Evolutionary conservation across 2,797 vertebrate genomes (phyloP).

Genomic region (Craterocephalus amniculus): DNA sequence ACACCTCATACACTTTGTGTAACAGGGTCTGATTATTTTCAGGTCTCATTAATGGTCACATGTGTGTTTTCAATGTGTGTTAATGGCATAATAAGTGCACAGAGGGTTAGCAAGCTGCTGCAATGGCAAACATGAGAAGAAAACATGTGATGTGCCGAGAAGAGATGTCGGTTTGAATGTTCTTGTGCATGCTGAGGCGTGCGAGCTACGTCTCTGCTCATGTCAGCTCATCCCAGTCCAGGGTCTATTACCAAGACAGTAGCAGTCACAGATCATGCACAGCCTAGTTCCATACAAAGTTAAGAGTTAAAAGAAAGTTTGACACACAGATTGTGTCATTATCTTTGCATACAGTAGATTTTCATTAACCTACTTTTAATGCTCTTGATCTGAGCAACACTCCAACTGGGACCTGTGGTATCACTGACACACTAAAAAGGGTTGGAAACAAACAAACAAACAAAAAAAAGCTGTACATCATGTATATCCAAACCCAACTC

Average conservation of each 20-base stretch:
- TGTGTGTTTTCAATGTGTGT: neutral
- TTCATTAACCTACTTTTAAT: neutral
- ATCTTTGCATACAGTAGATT: neutral
- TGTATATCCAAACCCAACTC: neutral
- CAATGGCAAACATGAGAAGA: constrained; percentile 4
- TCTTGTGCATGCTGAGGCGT: constrained; percentile 31
- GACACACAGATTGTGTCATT: neutral
- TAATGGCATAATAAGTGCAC: neutral
- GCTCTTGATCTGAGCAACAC: neutral
- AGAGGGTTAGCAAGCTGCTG: constrained; percentile 2
- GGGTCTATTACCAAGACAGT: constrained; percentile 21
- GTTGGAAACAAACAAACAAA: neutral
- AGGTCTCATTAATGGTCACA: neutral
- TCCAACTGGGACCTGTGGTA: neutral
- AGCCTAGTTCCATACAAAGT: constrained; percentile 5
- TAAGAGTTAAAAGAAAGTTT: constrained; percentile 3
- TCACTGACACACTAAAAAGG: neutral
- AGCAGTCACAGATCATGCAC: constrained; percentile 12
- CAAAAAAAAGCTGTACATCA: neutral
- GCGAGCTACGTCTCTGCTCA: constrained; percentile 36
- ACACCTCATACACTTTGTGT: neutral
- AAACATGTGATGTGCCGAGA: constrained; percentile 30
- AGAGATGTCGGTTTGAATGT: constrained; percentile 60
- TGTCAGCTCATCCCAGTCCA: constrained; percentile 27
- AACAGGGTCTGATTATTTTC: neutral